Evolutionary conservation across 2,113 vertebrate species (phyloP).

Genomic region (Phaetusa simplex): DNA sequence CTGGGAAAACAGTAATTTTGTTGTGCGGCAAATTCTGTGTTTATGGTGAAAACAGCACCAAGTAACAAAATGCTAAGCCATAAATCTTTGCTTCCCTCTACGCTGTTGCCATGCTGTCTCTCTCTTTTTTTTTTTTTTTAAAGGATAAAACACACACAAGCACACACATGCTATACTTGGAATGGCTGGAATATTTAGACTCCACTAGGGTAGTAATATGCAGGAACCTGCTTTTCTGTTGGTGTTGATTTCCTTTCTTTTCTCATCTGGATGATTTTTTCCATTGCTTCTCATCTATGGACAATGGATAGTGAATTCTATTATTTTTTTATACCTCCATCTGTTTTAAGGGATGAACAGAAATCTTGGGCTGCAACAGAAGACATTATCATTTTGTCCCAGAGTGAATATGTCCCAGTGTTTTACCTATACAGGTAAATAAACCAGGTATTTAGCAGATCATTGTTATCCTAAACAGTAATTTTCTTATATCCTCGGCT

Average conservation of each 20-base stretch:
- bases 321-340: not conserved
- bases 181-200: not conserved
- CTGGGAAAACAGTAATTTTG: conserved; percentile 12
- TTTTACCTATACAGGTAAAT: not conserved
- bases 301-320: not conserved
- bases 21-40: not conserved
- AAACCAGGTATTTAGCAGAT: not conserved
- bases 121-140: not conserved
- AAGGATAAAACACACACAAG: not conserved
- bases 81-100: not conserved
- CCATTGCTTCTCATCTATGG: not conserved
- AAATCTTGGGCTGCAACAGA: not conserved
- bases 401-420: not conserved
- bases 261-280: not conserved
- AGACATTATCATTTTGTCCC: not conserved
- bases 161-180: not conserved
- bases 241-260: not conserved
- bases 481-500: not conserved
- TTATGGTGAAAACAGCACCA: not conserved
- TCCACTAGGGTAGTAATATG: not conserved
- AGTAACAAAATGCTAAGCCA: not conserved
- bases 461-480: not conserved
- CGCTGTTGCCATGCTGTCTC: not conserved
- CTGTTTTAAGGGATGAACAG: not conserved
- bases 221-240: not conserved